These are phyloP conservation scores for Ormyrus rosae DNA, from an alignment of 2,888 invertebrate genomes.

Conservation along the genomic window DNA sequence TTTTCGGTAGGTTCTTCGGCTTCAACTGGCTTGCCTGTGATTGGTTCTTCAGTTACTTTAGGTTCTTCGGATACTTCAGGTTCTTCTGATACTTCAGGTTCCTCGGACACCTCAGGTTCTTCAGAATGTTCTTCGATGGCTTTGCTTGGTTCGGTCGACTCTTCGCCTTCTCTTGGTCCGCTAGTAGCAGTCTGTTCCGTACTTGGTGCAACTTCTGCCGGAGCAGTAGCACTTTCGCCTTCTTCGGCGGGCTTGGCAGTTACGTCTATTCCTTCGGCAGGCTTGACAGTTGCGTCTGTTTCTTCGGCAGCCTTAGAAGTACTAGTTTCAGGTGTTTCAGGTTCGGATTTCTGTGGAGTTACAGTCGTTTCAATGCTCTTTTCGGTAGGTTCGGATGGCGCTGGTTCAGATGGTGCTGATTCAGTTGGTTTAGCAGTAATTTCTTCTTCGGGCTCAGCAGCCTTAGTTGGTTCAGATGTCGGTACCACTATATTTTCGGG, in stretches of 20 bases:
- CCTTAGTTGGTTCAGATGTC: conserved; percentile 24
- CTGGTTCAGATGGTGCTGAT: conserved; percentile 47
- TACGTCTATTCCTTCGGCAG: conserved; percentile 49
- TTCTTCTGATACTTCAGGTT: background rate
- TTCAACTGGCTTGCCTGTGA: conserved; percentile 48
- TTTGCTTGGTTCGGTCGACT: background rate
- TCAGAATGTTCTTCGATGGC: conserved; percentile 9
- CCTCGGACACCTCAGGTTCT: background rate
- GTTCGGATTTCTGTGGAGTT: conserved; percentile 3
- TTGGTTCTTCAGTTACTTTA: conserved; percentile 54
- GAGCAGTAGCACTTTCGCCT: background rate
- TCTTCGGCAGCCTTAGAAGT: background rate
- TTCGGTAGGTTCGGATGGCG: conserved; percentile 45
- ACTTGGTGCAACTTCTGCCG: background rate
- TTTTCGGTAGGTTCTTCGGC: conserved; percentile 13
- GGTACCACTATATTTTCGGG: conserved; percentile 31
- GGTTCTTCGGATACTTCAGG: conserved; percentile 8
- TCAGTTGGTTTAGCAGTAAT: conserved; percentile 55
- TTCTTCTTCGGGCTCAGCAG: conserved; percentile 32
- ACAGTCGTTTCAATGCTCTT: conserved; percentile 28
- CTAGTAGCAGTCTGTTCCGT: conserved; percentile 1
- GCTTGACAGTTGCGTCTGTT: conserved; percentile 55
- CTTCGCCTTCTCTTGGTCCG: background rate
- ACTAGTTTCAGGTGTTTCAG: conserved; percentile 44
- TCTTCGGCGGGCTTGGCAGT: conserved; percentile 3